A percentile compares a stretch with the other conserved stretches of the same genome.
Conservation (phyloP, 2,113 vertebrate genomes). For the Dipodomys spectabilis region DNA sequence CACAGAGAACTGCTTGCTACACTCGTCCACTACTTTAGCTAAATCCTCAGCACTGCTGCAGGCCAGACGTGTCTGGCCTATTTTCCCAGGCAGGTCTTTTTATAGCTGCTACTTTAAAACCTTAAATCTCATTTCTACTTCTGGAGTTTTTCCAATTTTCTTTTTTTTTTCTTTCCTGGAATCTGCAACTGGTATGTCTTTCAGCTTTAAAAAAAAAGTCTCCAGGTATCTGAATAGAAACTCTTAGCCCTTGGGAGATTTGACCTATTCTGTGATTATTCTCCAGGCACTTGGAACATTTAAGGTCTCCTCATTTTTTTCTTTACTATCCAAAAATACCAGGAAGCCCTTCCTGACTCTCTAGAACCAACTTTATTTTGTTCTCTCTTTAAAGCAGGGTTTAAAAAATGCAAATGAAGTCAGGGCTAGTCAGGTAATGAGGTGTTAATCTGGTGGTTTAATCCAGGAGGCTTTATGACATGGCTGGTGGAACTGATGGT, state of each 20-base stretch:
- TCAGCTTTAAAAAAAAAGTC: conserved; percentile 54
- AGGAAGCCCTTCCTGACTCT: neutral
- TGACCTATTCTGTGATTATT: neutral
- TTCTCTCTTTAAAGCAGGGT: neutral
- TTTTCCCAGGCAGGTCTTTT: conserved; percentile 70
- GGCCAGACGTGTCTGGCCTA: conserved; percentile 39
- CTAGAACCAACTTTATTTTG: neutral
- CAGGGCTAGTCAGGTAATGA: neutral
- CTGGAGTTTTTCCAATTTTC: conserved; percentile 63
- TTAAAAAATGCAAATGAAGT: neutral
- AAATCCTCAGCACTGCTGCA: neutral
- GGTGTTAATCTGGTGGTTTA: neutral
- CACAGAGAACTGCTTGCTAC: neutral
- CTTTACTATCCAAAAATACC: neutral
- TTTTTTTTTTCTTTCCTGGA: conserved; percentile 28
- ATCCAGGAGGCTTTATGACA: neutral
- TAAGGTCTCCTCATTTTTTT: neutral
- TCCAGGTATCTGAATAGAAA: conserved; percentile 48
- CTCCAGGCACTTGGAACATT: neutral
- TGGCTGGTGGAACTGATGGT: accelerated
- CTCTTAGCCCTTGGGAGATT: neutral
- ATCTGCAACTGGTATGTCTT: conserved; percentile 43
- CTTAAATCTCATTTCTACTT: conserved; percentile 51
- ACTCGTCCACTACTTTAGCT: neutral
- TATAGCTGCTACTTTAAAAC: conserved; percentile 69